Conservation (phyloP, 2,113 vertebrate species). For the Oncorhynchus nerka region DNA sequence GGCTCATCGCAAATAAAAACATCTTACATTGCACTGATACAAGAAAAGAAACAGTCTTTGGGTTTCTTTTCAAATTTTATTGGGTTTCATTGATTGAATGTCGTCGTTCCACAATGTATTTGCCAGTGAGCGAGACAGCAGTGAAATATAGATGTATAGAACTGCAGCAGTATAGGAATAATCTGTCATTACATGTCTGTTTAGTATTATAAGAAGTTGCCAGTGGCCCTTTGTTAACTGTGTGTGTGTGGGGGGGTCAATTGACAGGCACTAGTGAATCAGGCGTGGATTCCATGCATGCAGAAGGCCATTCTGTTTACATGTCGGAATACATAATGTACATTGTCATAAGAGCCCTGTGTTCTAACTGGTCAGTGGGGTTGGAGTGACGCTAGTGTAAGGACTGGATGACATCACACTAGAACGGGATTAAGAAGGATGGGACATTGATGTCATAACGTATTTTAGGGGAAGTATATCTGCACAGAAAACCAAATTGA, state of each 20-base stretch:
- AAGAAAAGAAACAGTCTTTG: slow-evolving; percentile 6
- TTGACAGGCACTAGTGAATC: slow-evolving; percentile 5
- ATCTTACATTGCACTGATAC: slow-evolving; percentile 37
- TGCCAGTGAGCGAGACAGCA: slow-evolving; percentile 18
- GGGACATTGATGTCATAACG: neutral
- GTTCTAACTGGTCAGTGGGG: slow-evolving; percentile 13
- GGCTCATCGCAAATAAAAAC: neutral
- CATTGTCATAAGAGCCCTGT: neutral
- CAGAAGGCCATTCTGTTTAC: neutral
- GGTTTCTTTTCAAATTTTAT: slow-evolving; percentile 39
- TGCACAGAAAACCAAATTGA: too few species aligned
- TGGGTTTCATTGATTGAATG: slow-evolving; percentile 35
- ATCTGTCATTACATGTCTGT: slow-evolving; percentile 31
- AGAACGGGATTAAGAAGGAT: neutral
- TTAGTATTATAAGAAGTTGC: slow-evolving; percentile 28
- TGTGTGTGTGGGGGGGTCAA: neutral
- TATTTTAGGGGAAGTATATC: too few species aligned
- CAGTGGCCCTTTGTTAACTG: slow-evolving; percentile 22
- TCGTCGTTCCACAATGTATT: slow-evolving; percentile 25
- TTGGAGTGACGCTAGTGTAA: neutral
- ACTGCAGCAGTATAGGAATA: slow-evolving; percentile 15
- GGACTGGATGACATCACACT: neutral
- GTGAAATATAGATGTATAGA: slow-evolving; percentile 30
- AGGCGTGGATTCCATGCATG: slow-evolving; percentile 3
- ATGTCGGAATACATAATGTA: neutral